Evolutionary conservation across 1,140 invertebrate species (phyloP), one percentile per base, ranked within the genome.

Genomic region (Drosophila melanica): DNA sequence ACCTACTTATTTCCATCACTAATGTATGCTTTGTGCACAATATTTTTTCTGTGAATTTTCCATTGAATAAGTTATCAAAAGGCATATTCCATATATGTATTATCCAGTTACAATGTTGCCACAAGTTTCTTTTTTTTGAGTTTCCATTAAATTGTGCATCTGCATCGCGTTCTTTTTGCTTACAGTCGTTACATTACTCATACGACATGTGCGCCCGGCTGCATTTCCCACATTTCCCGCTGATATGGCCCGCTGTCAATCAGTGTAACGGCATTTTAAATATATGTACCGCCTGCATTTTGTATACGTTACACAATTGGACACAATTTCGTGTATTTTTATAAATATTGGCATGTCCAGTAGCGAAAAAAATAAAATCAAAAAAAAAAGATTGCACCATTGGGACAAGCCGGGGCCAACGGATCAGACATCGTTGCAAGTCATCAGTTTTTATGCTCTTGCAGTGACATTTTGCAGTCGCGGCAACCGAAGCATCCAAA

Each of bases 201-300:
- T 87, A 82, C 82, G 84, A 66, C 77, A 75, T 53, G 79, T 37
- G 35, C 27, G 53, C 23, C 57, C 63, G 16, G 20, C 33, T 50
- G 12, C 9, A 27, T 53, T 10, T 39, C 23, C 53, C 68, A 42
- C 71, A 68, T 72, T 63, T 50, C 47, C 41, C 41, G 50, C 63
- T 45, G 82, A 86, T 86, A 86, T 60, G 75, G 68, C 63, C 65
- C 70, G 78, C 86, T 79, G 82, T 87, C 82, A 87, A 87, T 89
- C 82, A 89, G 72, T 77, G 84, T 70, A 77, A 73, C 79, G 63
- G 65, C 84, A 89, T 87, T 87, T 87, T 87, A 87, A 87, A 87
- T 86, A 72, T 77, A 64, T 68, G 57, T 63, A 9, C 30, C n/a
- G 48, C 27, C 4, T 50, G 35, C 60, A 42, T 70, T 55, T 51